A percentile compares a stretch with the other conserved stretches of the same genome.
These are phyloP conservation scores for Drosophila subquinaria DNA, from an alignment of 2,888 invertebrate species.

Conservation along the genomic window DNA sequence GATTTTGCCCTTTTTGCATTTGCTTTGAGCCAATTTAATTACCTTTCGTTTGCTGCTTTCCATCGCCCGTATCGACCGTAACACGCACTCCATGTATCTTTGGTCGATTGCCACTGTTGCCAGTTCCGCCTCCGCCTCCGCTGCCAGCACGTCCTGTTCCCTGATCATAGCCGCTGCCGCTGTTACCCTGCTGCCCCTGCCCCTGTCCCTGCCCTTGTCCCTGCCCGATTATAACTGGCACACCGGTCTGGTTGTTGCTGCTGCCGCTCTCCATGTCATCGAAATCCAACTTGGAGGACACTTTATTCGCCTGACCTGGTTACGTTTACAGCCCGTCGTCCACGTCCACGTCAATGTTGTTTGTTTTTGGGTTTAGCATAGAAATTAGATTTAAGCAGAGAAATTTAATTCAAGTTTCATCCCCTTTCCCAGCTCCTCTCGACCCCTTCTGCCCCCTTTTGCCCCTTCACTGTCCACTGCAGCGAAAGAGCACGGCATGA, in stretches of 20 bases:
- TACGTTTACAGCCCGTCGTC: constrained; percentile 19
- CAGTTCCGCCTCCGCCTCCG: constrained; percentile 12
- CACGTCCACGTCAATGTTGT: constrained; percentile 41
- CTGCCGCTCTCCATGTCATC: constrained; percentile 74
- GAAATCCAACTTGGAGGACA: constrained; percentile 85
- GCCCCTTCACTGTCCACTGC: constrained; percentile 1
- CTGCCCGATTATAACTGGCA: constrained; percentile 57
- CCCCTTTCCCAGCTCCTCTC: neutral
- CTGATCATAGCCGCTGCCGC: constrained; percentile 42
- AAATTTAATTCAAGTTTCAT: constrained; percentile 70
- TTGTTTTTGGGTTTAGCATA: constrained; percentile 76
- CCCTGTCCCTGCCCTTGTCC: constrained; percentile 48
- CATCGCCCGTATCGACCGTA: constrained; percentile 85
- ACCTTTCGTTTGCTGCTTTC: constrained; percentile 84
- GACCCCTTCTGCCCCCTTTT: neutral
- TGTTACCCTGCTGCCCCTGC: constrained; percentile 44
- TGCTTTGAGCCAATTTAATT: constrained; percentile 57
- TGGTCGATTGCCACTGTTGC: constrained; percentile 76
- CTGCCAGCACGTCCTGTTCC: constrained; percentile 56
- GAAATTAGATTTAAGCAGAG: constrained; percentile 74
- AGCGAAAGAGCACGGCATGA: constrained; percentile 42
- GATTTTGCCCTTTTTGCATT: constrained; percentile 4
- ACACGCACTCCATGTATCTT: constrained; percentile 86
- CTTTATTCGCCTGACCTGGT: constrained; percentile 82
- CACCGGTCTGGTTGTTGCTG: constrained; percentile 73